Conservation (phyloP, 1,140 invertebrate genomes). For the Trinorchestia longiramus region DNA sequence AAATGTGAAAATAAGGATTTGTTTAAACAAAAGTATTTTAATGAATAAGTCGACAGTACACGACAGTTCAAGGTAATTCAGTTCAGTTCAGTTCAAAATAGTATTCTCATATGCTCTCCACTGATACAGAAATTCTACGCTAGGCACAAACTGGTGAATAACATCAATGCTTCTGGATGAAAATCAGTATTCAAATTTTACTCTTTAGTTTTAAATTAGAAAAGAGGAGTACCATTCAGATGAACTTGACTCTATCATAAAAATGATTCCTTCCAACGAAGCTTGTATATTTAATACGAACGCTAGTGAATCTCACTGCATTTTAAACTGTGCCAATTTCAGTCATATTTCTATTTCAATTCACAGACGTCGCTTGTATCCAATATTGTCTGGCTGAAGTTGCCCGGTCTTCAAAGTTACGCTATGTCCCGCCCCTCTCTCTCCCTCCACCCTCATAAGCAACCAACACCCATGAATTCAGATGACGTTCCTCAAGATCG, state of each 20-base stretch:
- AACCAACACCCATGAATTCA: not conserved
- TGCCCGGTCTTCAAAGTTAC: not conserved
- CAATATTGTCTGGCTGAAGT: not conserved
- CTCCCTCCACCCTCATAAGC: not conserved
- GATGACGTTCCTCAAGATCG: not conserved
- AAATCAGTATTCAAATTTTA: not conserved
- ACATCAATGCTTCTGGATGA: not conserved
- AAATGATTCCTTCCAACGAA: not conserved
- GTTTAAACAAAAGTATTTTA: too few relatives aligned
- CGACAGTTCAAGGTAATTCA: too few relatives aligned
- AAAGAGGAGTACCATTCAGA: too few relatives aligned
- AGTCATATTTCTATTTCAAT: not conserved
- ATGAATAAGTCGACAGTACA: too few relatives aligned
- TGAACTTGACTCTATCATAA: not conserved
- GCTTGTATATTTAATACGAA: not conserved
- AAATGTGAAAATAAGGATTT: too few relatives aligned
- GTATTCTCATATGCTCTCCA: too few relatives aligned
- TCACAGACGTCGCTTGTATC: not conserved
- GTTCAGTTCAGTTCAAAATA: too few relatives aligned
- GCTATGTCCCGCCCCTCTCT: not conserved
- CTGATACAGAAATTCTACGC: too few relatives aligned
- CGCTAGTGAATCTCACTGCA: not conserved
- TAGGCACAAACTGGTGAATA: not conserved
- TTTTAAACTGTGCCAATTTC: not conserved
- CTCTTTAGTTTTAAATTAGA: too few relatives aligned